phyloP scores from a whole-genome alignment of 2,888 invertebrate genomes.

The Tetranychus piercei region DNA sequence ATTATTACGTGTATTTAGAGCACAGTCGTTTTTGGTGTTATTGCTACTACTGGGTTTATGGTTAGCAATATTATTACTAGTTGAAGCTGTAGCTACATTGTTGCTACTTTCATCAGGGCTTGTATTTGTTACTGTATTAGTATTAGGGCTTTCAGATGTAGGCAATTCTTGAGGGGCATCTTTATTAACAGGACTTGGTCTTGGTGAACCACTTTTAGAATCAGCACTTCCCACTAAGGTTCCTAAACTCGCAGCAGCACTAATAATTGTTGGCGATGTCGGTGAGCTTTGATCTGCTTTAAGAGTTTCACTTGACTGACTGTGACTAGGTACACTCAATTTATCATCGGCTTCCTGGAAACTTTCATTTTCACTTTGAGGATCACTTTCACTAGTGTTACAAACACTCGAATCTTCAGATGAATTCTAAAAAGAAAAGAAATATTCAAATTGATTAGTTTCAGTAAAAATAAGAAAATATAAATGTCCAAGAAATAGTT shows the following conservation, averaged over 20 bases:
- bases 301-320: constrained; percentile 49
- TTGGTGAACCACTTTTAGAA: constrained; percentile 18
- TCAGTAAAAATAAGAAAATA: not conserved
- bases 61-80: not conserved
- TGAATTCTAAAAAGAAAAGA: not conserved
- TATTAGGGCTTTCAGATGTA: not conserved
- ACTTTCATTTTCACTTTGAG: constrained; percentile 9
- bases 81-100: not conserved
- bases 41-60: not conserved
- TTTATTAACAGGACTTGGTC: constrained; percentile 5
- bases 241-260: constrained; percentile 39
- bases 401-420: constrained; percentile 8
- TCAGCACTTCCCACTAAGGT: constrained; percentile 45
- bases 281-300: constrained; percentile 49
- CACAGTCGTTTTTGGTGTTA: not conserved
- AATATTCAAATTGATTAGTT: not conserved
- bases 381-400: constrained; percentile 16
- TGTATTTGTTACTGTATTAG: not conserved
- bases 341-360: constrained; percentile 2
- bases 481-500: no score
- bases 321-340: constrained; percentile 20
- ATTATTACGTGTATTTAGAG: not conserved
- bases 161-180: not conserved
- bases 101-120: not conserved
- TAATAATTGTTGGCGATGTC: constrained; percentile 52